Conservation (phyloP, 2,888 invertebrate genomes). For the Branchellion lobata region DNA sequence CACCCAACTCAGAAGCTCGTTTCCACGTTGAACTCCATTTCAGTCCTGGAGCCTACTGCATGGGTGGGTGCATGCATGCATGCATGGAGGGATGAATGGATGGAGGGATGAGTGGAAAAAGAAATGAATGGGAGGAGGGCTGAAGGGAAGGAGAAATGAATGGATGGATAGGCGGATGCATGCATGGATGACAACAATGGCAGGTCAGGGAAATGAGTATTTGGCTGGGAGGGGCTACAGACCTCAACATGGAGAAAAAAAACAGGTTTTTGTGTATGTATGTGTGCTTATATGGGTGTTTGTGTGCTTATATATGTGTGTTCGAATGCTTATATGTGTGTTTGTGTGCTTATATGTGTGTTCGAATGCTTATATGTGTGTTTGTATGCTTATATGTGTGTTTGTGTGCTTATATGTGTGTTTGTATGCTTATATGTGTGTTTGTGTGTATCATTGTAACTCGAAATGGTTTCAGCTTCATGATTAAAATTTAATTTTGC, state of each 20-base stretch:
- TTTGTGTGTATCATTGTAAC: no score
- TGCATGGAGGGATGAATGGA: slow-evolving; percentile 49
- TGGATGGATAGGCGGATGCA: background rate
- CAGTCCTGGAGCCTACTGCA: slow-evolving; percentile 84
- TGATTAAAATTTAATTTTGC: no score
- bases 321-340: no score
- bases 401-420: background rate
- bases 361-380: no score
- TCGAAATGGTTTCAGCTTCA: background rate
- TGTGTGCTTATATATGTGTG: background rate
- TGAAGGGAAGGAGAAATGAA: background rate
- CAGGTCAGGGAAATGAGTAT: slow-evolving; percentile 66
- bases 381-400: background rate
- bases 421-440: no score
- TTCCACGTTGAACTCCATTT: slow-evolving; percentile 99
- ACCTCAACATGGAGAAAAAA: slow-evolving; percentile 50
- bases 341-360: no score
- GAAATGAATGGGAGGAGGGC: background rate
- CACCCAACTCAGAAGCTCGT: slow-evolving; percentile 72
- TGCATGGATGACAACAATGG: background rate
- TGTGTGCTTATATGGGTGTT: background rate
- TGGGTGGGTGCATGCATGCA: slow-evolving; percentile 70
- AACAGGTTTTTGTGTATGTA: slow-evolving; percentile 21
- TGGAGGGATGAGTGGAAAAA: slow-evolving; percentile 37
- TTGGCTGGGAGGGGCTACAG: slow-evolving; percentile 61